Conservation (phyloP, 2,797 vertebrate genomes). For the Hypotaenidia okinawae region DNA sequence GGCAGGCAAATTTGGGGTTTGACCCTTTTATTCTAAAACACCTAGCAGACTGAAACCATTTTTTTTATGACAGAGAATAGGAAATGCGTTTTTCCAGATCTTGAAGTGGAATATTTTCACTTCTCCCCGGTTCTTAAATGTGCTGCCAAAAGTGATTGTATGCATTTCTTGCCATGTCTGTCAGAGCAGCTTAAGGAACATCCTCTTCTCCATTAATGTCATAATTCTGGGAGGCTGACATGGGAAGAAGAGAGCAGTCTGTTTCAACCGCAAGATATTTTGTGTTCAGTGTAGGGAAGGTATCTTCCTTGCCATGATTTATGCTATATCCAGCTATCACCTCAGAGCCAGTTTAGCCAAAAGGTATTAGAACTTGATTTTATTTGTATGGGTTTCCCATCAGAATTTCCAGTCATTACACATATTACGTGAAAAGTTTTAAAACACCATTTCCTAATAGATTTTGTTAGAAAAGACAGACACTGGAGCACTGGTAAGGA, state of each 20-base stretch:
- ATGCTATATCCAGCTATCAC: background rate
- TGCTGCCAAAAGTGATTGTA: background rate
- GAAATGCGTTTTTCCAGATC: background rate
- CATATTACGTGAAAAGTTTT: background rate
- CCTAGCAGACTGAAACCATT: background rate
- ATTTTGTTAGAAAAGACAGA: background rate
- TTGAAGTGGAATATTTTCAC: background rate
- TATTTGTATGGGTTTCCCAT: background rate
- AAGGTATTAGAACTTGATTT: background rate
- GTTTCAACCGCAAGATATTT: background rate
- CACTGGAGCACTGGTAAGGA: background rate
- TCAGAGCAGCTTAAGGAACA: background rate
- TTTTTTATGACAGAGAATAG: background rate
- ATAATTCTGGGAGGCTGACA: background rate
- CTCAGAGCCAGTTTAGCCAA: background rate
- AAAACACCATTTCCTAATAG: background rate
- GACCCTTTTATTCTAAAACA: conserved; percentile 32
- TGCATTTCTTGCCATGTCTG: background rate
- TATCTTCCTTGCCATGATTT: background rate
- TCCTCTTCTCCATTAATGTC: background rate
- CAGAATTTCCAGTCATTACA: background rate
- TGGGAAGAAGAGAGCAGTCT: background rate
- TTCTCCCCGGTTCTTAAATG: background rate
- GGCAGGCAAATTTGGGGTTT: background rate
- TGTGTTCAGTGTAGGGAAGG: background rate